Evolutionary conservation across 2,113 vertebrate genomes (phyloP).

Genomic region (Petrocephalus microphthalmus): DNA sequence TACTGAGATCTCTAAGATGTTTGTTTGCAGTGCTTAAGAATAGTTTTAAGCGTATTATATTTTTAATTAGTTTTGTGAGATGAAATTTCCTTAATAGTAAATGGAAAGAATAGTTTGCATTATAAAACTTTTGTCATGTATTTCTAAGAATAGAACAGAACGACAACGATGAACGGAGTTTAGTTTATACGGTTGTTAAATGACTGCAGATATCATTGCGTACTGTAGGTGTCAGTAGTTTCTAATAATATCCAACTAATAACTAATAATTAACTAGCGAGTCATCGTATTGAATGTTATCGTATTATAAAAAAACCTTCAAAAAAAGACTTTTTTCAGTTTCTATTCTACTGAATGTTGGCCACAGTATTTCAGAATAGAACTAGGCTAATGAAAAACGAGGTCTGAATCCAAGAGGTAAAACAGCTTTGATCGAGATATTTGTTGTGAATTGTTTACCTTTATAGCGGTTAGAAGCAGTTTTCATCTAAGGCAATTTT

Average conservation of each 20-base stretch:
- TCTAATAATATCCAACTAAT: neutral
- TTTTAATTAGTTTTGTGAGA: neutral
- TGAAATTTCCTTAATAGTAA: neutral
- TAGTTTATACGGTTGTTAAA: neutral
- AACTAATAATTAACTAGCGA: neutral
- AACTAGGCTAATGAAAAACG: neutral
- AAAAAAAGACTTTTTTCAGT: neutral
- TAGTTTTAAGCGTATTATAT: neutral
- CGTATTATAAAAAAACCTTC: neutral
- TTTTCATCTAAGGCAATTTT: neutral
- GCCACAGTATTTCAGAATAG: neutral
- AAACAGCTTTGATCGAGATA: neutral
- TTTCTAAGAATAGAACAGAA: neutral
- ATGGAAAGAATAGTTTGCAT: neutral
- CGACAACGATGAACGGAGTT: neutral
- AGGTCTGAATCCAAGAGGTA: neutral
- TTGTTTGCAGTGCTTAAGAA: neutral
- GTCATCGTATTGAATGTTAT: neutral
- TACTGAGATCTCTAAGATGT: neutral
- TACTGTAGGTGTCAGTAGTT: slow-evolving; percentile 11
- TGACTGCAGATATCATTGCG: neutral
- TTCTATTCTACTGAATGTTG: neutral
- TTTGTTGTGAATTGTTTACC: neutral
- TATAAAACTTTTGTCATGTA: neutral
- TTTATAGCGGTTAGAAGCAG: neutral